phyloP scores from a whole-genome alignment of 1,140 invertebrate genomes.

The fruit fly (Drosophila melanogaster) region Release_6_plus_ISO1_MT NT_033777.3:5024501-5025000 shows the following conservation, averaged over 20 bases:
- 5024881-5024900: no score
- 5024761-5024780: slow-evolving; percentile 3
- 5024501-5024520: not conserved
- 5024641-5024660: slow-evolving; percentile 41
- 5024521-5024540: not conserved
- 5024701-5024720: slow-evolving; percentile 13
- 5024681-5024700: slow-evolving; percentile 1
- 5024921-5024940: no score
- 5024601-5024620: slow-evolving; percentile 57
- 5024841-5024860: no score
- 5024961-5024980: no score
- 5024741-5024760: slow-evolving; percentile 15
- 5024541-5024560: slow-evolving; percentile 26
- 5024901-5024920: no score
- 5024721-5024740: slow-evolving; percentile 32
- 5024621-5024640: slow-evolving; percentile 44
- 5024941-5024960: no score
- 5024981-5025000: no score
- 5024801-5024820: not conserved
- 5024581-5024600: slow-evolving; percentile 66
- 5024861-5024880: not conserved
- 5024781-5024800: not conserved
- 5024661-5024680: slow-evolving; percentile 18
- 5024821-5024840: not conserved
- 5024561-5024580: slow-evolving; percentile 58